A percentile compares a stretch with the other conserved stretches of the same genome.
phyloP scores from a whole-genome alignment of 2,888 invertebrate species.

The Athalia cordata region DNA sequence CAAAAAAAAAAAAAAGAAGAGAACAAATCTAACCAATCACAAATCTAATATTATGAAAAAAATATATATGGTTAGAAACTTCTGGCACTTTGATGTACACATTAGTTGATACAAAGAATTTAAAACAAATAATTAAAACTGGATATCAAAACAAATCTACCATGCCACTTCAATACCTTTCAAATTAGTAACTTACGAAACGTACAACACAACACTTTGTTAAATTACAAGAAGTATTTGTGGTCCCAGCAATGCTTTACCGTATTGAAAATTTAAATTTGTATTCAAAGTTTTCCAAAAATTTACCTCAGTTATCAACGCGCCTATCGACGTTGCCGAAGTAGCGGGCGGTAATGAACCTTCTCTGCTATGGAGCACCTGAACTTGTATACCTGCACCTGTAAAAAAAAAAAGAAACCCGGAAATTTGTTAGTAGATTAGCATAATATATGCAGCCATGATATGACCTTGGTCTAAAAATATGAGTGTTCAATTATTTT shows the following conservation, averaged over 20 bases:
- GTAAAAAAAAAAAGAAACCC: neutral
- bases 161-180: slow-evolving; percentile 36
- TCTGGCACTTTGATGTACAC: slow-evolving; percentile 9
- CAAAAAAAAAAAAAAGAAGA: neutral
- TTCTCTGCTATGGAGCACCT: slow-evolving; percentile 67
- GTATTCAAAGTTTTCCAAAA: slow-evolving; percentile 2
- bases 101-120: slow-evolving; percentile 33
- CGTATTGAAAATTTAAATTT: neutral
- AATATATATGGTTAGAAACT: neutral
- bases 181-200: slow-evolving; percentile 47
- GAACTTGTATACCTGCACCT: slow-evolving; percentile 55
- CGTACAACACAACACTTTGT: slow-evolving; percentile 47
- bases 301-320: slow-evolving; percentile 61
- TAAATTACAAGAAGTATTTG: slow-evolving; percentile 42
- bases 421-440: neutral
- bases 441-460: no score
- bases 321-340: slow-evolving; percentile 52
- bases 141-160: slow-evolving; percentile 22
- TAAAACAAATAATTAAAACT: slow-evolving; percentile 18
- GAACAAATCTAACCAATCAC: neutral
- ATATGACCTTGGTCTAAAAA: no score
- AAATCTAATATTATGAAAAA: slow-evolving; percentile 4
- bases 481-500: neutral
- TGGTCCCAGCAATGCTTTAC: slow-evolving; percentile 37
- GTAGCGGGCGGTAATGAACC: slow-evolving; percentile 65